Evolutionary conservation across 1,140 invertebrate genomes (phyloP).

Genomic region (Nomia melanderi): DNA sequence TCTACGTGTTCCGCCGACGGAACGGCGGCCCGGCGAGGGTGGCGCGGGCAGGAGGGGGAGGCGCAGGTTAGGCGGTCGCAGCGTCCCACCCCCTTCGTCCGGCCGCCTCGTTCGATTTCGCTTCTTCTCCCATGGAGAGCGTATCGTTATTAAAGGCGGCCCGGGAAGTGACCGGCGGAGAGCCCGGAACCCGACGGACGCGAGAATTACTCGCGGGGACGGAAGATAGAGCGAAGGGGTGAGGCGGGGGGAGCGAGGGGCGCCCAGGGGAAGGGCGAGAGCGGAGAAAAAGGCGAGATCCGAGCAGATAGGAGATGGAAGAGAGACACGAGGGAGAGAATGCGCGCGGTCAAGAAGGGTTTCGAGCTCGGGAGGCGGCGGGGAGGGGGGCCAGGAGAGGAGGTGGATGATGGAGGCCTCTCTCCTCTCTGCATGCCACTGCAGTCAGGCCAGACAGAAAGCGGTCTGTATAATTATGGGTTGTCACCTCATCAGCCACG

Average conservation of each 20-base stretch:
- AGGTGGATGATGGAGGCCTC: constrained; percentile 79
- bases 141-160: constrained; percentile 54
- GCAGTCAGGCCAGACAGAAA: constrained; percentile 80
- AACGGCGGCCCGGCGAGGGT: constrained; percentile 25
- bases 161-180: too few relatives aligned
- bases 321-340: constrained; percentile 37
- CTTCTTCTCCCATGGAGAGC: constrained; percentile 30
- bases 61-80: too few relatives aligned
- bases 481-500: constrained; percentile 81
- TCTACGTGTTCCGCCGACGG: constrained; percentile 55
- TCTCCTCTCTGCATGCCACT: constrained; percentile 79
- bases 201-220: constrained; percentile 27
- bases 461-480: constrained; percentile 81
- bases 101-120: constrained; percentile 1
- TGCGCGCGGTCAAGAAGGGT: constrained; percentile 41
- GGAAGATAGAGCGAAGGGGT: constrained; percentile 49
- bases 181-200: constrained; percentile 42
- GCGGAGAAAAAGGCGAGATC: constrained; percentile 61
- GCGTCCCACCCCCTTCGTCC: not conserved
- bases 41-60: too few relatives aligned
- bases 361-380: not conserved
- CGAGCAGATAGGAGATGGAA: constrained; percentile 27
- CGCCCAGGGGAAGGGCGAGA: constrained; percentile 54
- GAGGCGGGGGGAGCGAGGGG: constrained; percentile 2
- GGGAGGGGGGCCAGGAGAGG: constrained; percentile 67